Evolutionary conservation across 2,113 vertebrate genomes (phyloP).

Genomic region (Leiothrix lutea): DNA sequence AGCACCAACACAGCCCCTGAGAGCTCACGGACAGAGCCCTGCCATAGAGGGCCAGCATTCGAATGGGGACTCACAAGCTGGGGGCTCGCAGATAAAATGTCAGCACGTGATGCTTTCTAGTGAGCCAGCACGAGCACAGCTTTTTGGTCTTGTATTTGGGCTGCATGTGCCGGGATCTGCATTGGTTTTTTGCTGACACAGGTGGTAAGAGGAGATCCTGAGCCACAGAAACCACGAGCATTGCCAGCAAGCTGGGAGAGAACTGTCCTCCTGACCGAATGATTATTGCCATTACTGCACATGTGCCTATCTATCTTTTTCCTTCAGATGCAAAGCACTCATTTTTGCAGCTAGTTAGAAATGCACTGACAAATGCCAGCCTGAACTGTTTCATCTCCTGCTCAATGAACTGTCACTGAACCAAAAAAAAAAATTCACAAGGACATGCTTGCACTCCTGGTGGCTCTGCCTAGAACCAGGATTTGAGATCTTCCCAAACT

Average conservation of each 20-base stretch:
- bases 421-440: neutral
- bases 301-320: neutral
- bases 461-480: neutral
- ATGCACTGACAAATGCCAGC: constrained; percentile 1
- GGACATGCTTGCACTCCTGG: neutral
- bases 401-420: constrained; percentile 24
- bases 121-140: rapidly evolving
- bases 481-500: neutral
- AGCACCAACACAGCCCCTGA: neutral
- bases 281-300: neutral
- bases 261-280: neutral
- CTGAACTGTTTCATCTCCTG: neutral
- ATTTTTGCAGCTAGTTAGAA: neutral
- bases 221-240: neutral
- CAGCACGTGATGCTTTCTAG: neutral
- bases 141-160: neutral
- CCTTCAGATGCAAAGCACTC: neutral
- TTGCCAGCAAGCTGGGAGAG: neutral
- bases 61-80: neutral
- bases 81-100: neutral
- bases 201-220: neutral
- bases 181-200: neutral
- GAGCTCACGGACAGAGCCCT: neutral
- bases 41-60: neutral
- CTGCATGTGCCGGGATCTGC: neutral